These are phyloP conservation scores for Plebejus anna DNA, from an alignment of 2,888 invertebrate species.

Conservation along the genomic window DNA sequence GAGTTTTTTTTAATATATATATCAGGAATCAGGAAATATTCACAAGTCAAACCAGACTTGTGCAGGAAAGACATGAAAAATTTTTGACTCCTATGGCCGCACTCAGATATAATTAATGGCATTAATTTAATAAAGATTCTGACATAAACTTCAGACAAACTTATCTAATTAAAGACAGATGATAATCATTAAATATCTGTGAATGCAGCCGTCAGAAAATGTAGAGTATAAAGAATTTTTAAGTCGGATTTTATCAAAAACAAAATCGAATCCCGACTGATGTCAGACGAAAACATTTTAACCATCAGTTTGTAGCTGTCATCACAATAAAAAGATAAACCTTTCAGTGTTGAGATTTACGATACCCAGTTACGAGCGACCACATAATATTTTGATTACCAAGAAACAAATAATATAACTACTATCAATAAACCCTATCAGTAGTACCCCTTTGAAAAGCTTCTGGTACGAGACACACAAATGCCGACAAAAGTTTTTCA, in stretches of 20 bases:
- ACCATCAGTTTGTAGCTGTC: background rate
- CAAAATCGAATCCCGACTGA: background rate
- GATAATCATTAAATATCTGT: too few species aligned
- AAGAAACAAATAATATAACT: background rate
- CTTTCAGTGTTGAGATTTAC: background rate
- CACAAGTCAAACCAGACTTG: too few species aligned
- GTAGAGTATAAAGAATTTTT: background rate
- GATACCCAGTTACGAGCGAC: background rate
- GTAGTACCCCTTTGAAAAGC: background rate
- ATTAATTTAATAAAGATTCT: too few species aligned
- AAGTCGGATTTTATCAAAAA: background rate
- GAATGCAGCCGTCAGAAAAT: too few species aligned
- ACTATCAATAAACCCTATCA: background rate
- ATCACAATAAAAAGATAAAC: background rate
- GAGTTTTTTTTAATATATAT: too few species aligned
- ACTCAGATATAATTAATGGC: too few species aligned
- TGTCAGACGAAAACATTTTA: background rate
- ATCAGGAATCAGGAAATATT: too few species aligned
- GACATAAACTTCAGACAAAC: too few species aligned
- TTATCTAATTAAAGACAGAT: too few species aligned
- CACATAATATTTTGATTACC: conserved; percentile 8
- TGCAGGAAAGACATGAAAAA: too few species aligned
- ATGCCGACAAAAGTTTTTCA: too few species aligned
- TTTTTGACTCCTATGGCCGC: too few species aligned
- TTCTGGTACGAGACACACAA: background rate